Percentiles rank a stretch among this genome's conserved stretches.
These are phyloP conservation scores for Anguilla rostrata DNA, from an alignment of 2,113 vertebrate genomes.

Conservation along the genomic window DNA sequence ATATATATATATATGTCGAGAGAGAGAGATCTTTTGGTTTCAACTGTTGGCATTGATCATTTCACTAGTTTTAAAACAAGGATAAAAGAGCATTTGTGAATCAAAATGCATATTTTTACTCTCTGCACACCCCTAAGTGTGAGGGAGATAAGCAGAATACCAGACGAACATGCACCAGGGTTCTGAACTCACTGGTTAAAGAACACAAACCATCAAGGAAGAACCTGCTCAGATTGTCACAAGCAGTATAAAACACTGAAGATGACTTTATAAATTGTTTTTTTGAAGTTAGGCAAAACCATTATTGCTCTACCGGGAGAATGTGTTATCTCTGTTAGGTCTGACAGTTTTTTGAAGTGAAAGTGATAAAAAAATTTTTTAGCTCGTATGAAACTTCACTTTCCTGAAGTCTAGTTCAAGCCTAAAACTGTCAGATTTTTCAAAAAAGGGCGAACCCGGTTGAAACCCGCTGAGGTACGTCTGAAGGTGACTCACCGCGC, in stretches of 20 bases:
- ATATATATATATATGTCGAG: not conserved
- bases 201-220: constrained; percentile 4
- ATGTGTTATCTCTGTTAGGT: not conserved
- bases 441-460: not conserved
- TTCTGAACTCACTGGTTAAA: not conserved
- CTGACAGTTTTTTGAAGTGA: not conserved
- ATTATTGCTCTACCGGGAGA: not conserved
- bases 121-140: not conserved
- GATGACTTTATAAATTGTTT: not conserved
- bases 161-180: not conserved
- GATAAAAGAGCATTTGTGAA: not conserved
- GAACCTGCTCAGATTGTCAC: not conserved
- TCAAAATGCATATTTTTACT: too few species aligned
- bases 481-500: constrained; percentile 82
- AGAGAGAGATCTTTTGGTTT: constrained; percentile 14
- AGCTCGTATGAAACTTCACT: not conserved
- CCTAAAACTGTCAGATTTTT: not conserved
- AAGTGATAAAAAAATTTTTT: not conserved
- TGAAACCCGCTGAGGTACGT: not conserved
- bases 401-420: not conserved
- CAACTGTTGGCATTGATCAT: constrained; percentile 7
- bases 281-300: constrained; percentile 4
- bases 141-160: not conserved
- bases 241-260: constrained; percentile 2
- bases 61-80: not conserved